Evolutionary conservation across 2,888 invertebrate species (phyloP).

Genomic region (Idaea aversata): DNA sequence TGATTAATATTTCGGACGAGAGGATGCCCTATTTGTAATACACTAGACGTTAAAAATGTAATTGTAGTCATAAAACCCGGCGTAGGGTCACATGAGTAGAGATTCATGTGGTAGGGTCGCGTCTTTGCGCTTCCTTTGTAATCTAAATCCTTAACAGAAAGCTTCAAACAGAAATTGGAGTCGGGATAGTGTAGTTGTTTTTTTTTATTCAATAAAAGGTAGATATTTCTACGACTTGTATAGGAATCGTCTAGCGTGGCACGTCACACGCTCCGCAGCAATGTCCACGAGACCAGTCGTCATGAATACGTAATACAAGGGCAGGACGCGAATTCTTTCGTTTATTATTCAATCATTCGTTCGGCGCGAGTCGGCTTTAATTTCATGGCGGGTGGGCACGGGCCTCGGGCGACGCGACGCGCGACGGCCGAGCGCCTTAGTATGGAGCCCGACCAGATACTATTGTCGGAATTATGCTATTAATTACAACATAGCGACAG

Average conservation of each 20-base stretch:
- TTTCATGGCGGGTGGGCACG: constrained; percentile 80
- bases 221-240: constrained; percentile 9
- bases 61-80: constrained; percentile 15
- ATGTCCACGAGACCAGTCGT: constrained; percentile 66
- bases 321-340: constrained; percentile 79
- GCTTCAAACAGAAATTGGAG: neutral
- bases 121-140: neutral
- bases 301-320: constrained; percentile 80
- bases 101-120: neutral
- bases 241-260: constrained; percentile 40
- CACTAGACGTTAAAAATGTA: constrained; percentile 20
- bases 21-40: constrained; percentile 26
- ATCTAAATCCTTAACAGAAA: neutral
- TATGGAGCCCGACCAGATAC: constrained; percentile 51
- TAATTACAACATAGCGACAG: constrained; percentile 51
- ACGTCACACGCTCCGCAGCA: constrained; percentile 37
- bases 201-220: constrained; percentile 20
- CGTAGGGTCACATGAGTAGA: too few relatives aligned
- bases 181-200: neutral
- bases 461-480: constrained; percentile 49
- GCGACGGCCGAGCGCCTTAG: constrained; percentile 53
- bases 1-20: constrained; percentile 41
- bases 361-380: constrained; percentile 79
- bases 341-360: constrained; percentile 81
- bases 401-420: constrained; percentile 58